These are phyloP conservation scores for Penaeus monodon DNA, from an alignment of 2,888 invertebrate species.

Conservation along the genomic window DNA sequence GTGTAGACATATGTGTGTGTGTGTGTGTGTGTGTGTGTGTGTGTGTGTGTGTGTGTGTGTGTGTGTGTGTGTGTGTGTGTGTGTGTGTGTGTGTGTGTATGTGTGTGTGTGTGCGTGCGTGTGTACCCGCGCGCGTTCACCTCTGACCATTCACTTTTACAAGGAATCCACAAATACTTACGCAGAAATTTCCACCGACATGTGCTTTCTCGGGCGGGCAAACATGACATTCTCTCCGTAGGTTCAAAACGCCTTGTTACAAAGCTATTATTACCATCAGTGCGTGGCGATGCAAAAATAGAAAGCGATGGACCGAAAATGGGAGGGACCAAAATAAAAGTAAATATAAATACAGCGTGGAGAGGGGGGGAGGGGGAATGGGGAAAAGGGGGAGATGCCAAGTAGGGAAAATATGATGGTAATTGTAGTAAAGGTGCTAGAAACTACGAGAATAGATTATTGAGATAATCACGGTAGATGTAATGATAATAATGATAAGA, in stretches of 20 bases:
- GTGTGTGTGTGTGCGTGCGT: too few species aligned
- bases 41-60: too few species aligned
- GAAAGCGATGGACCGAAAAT: neutral
- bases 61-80: too few species aligned
- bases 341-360: neutral
- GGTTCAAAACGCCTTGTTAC: too few species aligned
- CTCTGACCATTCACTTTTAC: neutral
- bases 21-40: too few species aligned
- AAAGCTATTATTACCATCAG: neutral
- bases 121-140: neutral
- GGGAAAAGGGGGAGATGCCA: neutral
- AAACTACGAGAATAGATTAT: neutral
- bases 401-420: neutral
- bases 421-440: neutral
- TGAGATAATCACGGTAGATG: neutral
- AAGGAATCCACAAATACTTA: too few species aligned
- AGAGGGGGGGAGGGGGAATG: too few species aligned
- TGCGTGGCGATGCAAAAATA: neutral
- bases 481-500: neutral
- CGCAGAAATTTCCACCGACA: too few species aligned
- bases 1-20: too few species aligned
- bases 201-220: neutral
- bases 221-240: neutral
- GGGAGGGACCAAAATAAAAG: neutral
- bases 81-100: too few species aligned